phyloP scores from a whole-genome alignment of 2,888 invertebrate genomes.

The Heliconius erato region DNA sequence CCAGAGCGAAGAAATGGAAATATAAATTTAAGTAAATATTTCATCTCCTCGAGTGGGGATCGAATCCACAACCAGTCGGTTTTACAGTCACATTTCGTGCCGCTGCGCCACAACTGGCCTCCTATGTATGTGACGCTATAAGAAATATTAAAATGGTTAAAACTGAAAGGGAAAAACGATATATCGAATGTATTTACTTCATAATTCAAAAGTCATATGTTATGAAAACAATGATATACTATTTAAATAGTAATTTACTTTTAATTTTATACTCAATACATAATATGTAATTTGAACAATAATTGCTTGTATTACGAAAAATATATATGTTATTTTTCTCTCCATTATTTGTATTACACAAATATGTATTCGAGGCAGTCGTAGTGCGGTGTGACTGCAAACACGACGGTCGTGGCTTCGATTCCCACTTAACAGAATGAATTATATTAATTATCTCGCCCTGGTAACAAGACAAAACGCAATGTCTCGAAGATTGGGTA shows the following conservation, averaged over 20 bases:
- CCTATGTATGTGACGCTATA: too few relatives aligned
- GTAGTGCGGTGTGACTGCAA: background rate
- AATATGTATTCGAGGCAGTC: background rate
- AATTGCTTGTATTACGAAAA: background rate
- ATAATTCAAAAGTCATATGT: background rate
- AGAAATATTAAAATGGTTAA: background rate
- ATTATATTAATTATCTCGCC: background rate
- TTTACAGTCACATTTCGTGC: too few relatives aligned
- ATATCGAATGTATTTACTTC: background rate
- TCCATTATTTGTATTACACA: background rate
- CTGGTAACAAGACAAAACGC: too few relatives aligned
- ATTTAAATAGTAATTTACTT: background rate
- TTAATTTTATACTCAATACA: background rate
- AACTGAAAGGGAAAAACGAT: background rate
- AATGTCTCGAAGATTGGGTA: too few relatives aligned
- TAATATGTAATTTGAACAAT: background rate
- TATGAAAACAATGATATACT: background rate
- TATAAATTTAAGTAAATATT: too few relatives aligned
- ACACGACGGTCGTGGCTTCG: background rate
- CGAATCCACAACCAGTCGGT: too few relatives aligned
- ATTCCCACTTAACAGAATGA: background rate
- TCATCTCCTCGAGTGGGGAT: too few relatives aligned
- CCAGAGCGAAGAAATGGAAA: too few relatives aligned
- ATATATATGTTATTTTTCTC: background rate
- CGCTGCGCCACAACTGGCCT: too few relatives aligned